Evolutionary conservation across 2,888 invertebrate species (phyloP), one percentile per base, ranked within the genome.

Genomic region (Priapulus caudatus): DNA sequence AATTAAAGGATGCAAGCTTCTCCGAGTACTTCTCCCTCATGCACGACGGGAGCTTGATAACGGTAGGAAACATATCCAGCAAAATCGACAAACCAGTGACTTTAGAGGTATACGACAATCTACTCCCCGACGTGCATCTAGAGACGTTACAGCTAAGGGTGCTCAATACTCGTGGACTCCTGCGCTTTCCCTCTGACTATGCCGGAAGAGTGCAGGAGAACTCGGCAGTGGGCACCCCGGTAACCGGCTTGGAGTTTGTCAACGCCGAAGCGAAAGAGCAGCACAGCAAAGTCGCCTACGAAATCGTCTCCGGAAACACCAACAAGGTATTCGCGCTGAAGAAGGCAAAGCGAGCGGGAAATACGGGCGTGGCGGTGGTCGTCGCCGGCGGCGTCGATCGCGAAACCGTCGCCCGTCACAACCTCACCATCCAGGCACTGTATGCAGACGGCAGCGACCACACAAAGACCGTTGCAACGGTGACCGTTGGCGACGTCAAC

Each of bases 61-160:
- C 33, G 10, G 33, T 33, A 33, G 33, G 33, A 33, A 33, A 33
- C n/a, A n/a, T 33, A n/a, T 33, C 33, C 10, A 10, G n/a, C n/a
- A 10, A 10, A 33, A 33, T 33, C 10, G 33, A 33, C 33, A 33
- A 33, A 33, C 33, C 33, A 33, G n/a, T 33, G n/a, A n/a, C 33
- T 33, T n/a, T 33, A 33, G 33, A 33, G n/a, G 33, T 33, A 10
- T 33, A 10, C n/a, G 33, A 33, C n/a, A n/a, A 33, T n/a, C n/a
- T 33, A n/a, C n/a, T 33, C 10, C 33, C 33, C 33, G 33, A 33
- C n/a, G 33, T 33, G 33, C 33, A 33, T n/a, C n/a, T 33, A 33
- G 33, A 33, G n/a, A 33, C 33, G 33, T n/a, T 33, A 33, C 33
- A n/a, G 10, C 10, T 33, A 10, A 33, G n/a, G 10, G 33, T 33